phyloP scores from a whole-genome alignment of 2,888 invertebrate genomes.

The Brenthis ino region DNA sequence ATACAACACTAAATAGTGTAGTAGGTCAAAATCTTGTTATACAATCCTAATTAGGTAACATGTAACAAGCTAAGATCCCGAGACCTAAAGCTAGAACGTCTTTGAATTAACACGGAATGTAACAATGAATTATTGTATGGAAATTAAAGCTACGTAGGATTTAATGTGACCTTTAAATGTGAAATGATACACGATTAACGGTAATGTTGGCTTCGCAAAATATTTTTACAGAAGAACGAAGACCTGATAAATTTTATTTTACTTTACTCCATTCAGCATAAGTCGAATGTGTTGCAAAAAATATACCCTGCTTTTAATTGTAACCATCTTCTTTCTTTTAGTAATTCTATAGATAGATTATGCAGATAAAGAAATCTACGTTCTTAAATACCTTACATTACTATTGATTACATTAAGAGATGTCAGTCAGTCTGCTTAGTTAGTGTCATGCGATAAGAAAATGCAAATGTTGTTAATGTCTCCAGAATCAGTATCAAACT shows the following conservation, averaged over 20 bases:
- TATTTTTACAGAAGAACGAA: neutral
- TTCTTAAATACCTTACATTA: conserved; percentile 22
- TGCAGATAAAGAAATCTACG: neutral
- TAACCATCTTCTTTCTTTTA: neutral
- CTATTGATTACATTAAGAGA: conserved; percentile 31
- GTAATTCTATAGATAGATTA: neutral
- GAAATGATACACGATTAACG: conserved; percentile 14
- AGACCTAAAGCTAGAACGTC: conserved; percentile 48
- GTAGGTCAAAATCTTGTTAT: conserved; percentile 19
- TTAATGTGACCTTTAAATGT: conserved; percentile 30
- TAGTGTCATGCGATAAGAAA: conserved; percentile 39
- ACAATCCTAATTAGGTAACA: conserved; percentile 36
- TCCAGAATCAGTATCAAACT: conserved; percentile 28
- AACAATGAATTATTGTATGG: conserved; percentile 78
- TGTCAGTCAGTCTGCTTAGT: conserved; percentile 40
- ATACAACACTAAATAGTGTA: neutral
- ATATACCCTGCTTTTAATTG: neutral
- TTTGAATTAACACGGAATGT: conserved; percentile 68
- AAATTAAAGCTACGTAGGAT: conserved; percentile 55
- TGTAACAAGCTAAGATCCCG: conserved; percentile 38
- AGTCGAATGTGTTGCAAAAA: too few species aligned
- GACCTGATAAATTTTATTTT: neutral
- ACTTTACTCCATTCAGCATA: too few species aligned
- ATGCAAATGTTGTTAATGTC: conserved; percentile 40
- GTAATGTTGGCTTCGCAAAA: conserved; percentile 11